Evolutionary conservation across 1,140 invertebrate species (phyloP).

Genomic region (Euura saliciscinereae): DNA sequence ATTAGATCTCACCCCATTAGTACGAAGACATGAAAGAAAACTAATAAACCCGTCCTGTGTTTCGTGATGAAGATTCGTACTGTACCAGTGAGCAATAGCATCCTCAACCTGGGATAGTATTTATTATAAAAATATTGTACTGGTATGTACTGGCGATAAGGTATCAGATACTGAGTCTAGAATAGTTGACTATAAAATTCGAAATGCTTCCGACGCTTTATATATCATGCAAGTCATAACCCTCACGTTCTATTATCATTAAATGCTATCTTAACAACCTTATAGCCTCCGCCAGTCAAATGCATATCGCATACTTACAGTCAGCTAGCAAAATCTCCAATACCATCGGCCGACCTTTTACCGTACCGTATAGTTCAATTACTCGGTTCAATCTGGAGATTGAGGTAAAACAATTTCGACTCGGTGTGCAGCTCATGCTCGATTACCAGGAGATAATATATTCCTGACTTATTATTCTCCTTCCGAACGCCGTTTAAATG

Average conservation of each 20-base stretch:
- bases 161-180: background rate
- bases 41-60: background rate
- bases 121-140: background rate
- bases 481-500: constrained; percentile 53
- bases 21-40: constrained; percentile 4
- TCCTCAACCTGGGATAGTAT: background rate
- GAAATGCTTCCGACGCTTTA: background rate
- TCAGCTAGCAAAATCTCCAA: background rate
- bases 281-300: background rate
- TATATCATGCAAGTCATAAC: background rate
- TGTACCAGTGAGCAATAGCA: background rate
- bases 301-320: background rate
- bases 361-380: background rate
- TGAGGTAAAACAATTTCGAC: too few relatives aligned
- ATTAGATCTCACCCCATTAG: background rate
- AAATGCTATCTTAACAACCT: constrained; percentile 5
- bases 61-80: background rate
- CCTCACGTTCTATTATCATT: background rate
- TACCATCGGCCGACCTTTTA: background rate
- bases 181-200: background rate
- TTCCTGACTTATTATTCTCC: constrained; percentile 46
- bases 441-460: too few relatives aligned
- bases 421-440: too few relatives aligned
- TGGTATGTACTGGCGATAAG: background rate
- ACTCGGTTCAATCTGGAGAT: too few relatives aligned